A percentile compares a stretch with the other conserved stretches of the same genome.
These are phyloP conservation scores for Columbina picui DNA, from an alignment of 2,113 vertebrate genomes.

Conservation along the genomic window DNA sequence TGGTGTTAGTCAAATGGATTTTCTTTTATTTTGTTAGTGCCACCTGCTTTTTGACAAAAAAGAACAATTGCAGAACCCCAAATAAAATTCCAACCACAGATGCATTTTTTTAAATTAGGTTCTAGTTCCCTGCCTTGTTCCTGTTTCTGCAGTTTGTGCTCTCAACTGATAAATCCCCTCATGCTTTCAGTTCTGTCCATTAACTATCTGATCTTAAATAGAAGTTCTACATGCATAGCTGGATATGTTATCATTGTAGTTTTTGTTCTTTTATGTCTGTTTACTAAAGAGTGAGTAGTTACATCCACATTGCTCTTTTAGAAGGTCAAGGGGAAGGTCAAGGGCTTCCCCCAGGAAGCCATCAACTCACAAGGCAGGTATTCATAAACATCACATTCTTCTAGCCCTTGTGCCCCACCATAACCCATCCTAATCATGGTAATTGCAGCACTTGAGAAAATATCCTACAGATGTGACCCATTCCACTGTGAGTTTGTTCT, in stretches of 20 bases:
- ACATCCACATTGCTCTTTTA: neutral
- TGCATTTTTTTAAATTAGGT: neutral
- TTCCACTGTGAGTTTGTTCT: neutral
- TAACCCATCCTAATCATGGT: neutral
- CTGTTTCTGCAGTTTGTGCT: neutral
- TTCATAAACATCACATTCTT: neutral
- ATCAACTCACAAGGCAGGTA: neutral
- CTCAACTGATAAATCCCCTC: neutral
- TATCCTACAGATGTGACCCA: neutral
- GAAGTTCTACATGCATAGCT: neutral
- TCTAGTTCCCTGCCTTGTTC: neutral
- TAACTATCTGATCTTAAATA: neutral
- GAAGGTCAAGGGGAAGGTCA: neutral
- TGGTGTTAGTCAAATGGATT: neutral
- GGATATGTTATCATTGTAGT: neutral
- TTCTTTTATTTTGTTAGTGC: neutral
- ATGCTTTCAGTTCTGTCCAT: neutral
- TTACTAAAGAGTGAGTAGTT: neutral
- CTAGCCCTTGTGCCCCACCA: neutral
- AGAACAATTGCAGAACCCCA: neutral
- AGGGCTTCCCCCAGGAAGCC: neutral
- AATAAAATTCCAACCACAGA: neutral
- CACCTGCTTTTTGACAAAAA: neutral
- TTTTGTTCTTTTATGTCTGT: neutral
- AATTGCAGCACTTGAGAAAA: slow-evolving; percentile 20